Evolutionary conservation across 2,888 invertebrate species (phyloP).

Genomic region (Poecilobothrus nobilitatus): DNA sequence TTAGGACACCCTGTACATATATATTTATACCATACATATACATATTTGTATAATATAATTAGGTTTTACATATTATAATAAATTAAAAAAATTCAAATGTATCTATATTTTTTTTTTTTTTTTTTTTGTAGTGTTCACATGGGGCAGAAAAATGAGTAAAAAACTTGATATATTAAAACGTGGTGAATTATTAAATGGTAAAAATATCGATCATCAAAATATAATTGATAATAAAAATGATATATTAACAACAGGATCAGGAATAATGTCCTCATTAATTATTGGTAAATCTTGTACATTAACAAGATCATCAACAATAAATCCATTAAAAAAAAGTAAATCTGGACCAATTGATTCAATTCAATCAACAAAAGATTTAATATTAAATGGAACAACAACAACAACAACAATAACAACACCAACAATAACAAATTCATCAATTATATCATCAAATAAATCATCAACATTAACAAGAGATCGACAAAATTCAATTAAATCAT

Average conservation of each 20-base stretch:
- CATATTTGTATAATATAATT: too few relatives aligned
- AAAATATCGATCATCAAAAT: background rate
- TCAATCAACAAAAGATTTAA: conserved; percentile 27
- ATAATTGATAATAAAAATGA: conserved; percentile 25
- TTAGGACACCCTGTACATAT: too few relatives aligned
- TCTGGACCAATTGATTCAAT: conserved; percentile 50
- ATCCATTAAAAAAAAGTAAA: conserved; percentile 48
- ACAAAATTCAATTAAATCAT: conserved; percentile 58
- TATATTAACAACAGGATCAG: conserved; percentile 27
- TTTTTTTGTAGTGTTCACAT: conserved; percentile 54
- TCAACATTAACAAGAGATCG: conserved; percentile 23
- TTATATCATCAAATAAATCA: conserved; percentile 17
- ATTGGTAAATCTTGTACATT: conserved; percentile 21
- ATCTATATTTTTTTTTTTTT: too few relatives aligned
- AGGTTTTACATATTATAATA: too few relatives aligned
- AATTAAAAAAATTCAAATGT: too few relatives aligned
- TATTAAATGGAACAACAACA: conserved; percentile 16
- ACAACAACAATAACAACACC: conserved; percentile 19
- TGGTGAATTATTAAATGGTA: conserved; percentile 51
- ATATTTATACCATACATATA: too few relatives aligned
- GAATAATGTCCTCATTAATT: conserved; percentile 30
- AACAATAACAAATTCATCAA: background rate
- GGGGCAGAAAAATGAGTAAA: conserved; percentile 71
- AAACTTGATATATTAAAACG: conserved; percentile 66
- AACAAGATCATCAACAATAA: conserved; percentile 19